Percentiles rank a stretch among this genome's conserved stretches.
Evolutionary conservation across 2,888 invertebrate genomes (phyloP).

Genomic region (Ligdia adustata): DNA sequence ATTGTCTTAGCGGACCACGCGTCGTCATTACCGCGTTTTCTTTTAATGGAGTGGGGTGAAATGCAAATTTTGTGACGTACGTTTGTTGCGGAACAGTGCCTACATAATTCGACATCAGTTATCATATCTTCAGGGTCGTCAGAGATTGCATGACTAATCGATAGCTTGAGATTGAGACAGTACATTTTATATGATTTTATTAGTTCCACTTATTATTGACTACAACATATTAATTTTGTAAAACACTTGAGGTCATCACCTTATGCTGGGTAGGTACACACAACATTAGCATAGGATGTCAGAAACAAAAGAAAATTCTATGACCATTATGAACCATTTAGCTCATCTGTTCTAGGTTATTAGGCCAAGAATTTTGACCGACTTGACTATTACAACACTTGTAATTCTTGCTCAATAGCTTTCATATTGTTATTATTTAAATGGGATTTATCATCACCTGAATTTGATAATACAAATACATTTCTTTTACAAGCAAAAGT

Average conservation of each 20-base stretch:
- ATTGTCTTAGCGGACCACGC: conserved; percentile 26
- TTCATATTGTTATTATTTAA: conserved; percentile 15
- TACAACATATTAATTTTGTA: conserved; percentile 1
- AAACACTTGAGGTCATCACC: neutral
- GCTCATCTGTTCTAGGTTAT: conserved; percentile 24
- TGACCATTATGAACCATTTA: conserved; percentile 1
- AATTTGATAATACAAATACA: conserved; percentile 5
- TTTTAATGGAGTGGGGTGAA: conserved; percentile 46
- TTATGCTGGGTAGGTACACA: neutral
- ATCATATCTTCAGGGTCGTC: conserved; percentile 48
- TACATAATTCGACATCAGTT: conserved; percentile 40
- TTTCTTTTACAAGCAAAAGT: neutral
- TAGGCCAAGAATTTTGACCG: conserved; percentile 27
- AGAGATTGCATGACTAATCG: conserved; percentile 44
- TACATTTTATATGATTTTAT: conserved; percentile 18
- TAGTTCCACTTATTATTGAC: conserved; percentile 8
- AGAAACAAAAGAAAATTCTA: neutral
- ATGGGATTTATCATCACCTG: neutral
- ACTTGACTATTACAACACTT: conserved; percentile 21
- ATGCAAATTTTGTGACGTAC: conserved; percentile 55
- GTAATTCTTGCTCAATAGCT: conserved; percentile 13
- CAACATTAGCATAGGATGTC: neutral
- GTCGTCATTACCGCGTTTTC: conserved; percentile 43
- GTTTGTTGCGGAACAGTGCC: conserved; percentile 32
- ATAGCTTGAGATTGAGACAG: conserved; percentile 22